Evolutionary conservation across 2,113 vertebrate species (phyloP).

Genomic region (Holacanthus passer): DNA sequence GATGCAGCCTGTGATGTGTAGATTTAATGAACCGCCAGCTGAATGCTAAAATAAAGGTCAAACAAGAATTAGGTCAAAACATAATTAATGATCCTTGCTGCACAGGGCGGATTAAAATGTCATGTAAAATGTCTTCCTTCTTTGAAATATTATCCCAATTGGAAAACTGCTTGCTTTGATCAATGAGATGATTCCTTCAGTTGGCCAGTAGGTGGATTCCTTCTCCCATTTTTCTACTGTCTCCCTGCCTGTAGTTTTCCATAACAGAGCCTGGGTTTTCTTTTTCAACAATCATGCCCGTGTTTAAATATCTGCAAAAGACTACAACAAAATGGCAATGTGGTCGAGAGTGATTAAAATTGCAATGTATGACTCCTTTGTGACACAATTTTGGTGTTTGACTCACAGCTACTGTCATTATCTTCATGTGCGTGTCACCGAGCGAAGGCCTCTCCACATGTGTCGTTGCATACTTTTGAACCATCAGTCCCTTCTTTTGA

Average conservation of each 20-base stretch:
- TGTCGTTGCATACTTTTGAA: conserved; percentile 41
- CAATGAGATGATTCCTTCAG: not conserved
- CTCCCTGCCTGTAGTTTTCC: conserved; percentile 46
- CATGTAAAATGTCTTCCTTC: conserved; percentile 12
- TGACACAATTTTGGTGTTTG: not conserved
- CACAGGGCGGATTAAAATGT: conserved; percentile 50
- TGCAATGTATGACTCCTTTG: not conserved
- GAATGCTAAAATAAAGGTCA: conserved; percentile 56
- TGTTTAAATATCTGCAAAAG: conserved; percentile 8
- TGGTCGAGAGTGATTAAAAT: conserved; percentile 1
- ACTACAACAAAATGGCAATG: conserved; percentile 8
- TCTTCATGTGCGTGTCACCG: conserved; percentile 2
- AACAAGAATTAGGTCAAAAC: conserved; percentile 29
- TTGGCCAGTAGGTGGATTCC: conserved; percentile 71
- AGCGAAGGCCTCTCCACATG: conserved; percentile 13
- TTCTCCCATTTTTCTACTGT: conserved; percentile 51
- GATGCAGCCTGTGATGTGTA: not conserved
- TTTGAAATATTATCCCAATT: conserved; percentile 8
- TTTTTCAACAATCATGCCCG: not conserved
- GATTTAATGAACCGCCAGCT: conserved; percentile 51
- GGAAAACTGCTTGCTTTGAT: conserved; percentile 7
- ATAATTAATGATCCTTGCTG: conserved; percentile 32
- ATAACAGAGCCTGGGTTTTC: conserved; percentile 1
- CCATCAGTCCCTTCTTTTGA: conserved; percentile 27
- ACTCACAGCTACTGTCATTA: not conserved